A percentile compares a stretch with the other conserved stretches of the same genome.
phyloP scores from a whole-genome alignment of 2,888 invertebrate genomes.

The Eupithecia subumbrata region DNA sequence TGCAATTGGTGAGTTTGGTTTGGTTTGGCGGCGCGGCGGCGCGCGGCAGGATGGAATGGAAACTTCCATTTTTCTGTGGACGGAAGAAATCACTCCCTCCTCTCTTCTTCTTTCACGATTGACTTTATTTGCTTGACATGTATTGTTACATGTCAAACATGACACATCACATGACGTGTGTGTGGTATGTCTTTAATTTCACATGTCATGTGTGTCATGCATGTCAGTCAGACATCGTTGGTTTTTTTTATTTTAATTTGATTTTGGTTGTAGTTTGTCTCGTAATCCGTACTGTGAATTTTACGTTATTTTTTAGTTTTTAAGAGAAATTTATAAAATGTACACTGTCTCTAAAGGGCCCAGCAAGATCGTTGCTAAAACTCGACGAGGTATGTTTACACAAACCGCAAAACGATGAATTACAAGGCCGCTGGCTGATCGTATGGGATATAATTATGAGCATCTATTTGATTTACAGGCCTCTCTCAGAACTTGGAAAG shows the following conservation, averaged over 20 bases:
- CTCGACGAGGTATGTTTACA: conserved; percentile 87
- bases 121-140: no score
- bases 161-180: no score
- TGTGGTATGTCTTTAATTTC: neutral
- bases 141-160: no score
- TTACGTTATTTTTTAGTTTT: conserved; percentile 70
- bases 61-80: no score
- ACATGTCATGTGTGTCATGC: neutral
- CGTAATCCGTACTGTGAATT: conserved; percentile 64
- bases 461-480: conserved; percentile 81
- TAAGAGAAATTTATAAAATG: conserved; percentile 85
- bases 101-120: no score
- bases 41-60: no score
- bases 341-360: conserved; percentile 95
- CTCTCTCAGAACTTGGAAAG: conserved; percentile 92
- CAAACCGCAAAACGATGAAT: conserved; percentile 6
- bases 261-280: conserved; percentile 47
- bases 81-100: no score
- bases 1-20: no score
- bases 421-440: conserved; percentile 24
- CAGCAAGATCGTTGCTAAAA: conserved; percentile 94
- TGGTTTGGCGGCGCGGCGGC: no score
- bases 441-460: conserved; percentile 49
- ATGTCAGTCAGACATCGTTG: neutral
- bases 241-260: neutral